phyloP scores from a whole-genome alignment of 64 coral and sea anemone species.

The Porites australiensis region DNA sequence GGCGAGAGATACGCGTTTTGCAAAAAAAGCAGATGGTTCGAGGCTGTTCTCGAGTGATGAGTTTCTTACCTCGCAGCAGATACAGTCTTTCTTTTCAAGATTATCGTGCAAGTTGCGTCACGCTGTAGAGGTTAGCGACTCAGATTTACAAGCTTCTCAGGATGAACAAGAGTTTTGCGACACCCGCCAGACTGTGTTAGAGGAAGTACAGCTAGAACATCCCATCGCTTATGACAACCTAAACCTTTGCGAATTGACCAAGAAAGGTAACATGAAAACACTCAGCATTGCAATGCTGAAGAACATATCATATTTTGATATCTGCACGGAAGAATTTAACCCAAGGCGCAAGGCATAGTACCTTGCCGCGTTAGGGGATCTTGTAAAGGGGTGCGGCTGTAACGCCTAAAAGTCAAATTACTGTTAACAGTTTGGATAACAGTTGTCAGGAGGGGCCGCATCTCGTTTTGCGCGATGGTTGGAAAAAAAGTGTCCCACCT shows the following conservation, averaged over 20 bases:
- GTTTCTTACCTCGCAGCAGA: constrained; percentile 61
- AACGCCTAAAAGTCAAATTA: no score
- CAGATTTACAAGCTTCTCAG: constrained; percentile 12
- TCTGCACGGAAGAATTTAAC: constrained; percentile 22
- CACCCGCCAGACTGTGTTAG: background rate
- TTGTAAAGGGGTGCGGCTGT: constrained; percentile 32
- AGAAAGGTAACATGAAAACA: constrained; percentile 4
- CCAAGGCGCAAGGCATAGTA: constrained; percentile 37
- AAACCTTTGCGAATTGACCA: constrained; percentile 34
- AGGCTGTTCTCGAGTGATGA: constrained; percentile 54
- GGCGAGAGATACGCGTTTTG: constrained; percentile 38
- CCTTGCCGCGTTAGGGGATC: constrained; percentile 9
- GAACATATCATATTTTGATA: constrained; percentile 39
- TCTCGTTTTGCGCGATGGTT: no score
- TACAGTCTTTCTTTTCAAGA: constrained; percentile 72
- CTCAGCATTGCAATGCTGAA: constrained; percentile 40
- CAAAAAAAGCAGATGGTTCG: constrained; percentile 21
- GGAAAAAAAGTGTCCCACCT: no score
- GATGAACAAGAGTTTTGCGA: constrained; percentile 32
- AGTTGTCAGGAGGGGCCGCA: no score
- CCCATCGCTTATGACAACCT: constrained; percentile 37
- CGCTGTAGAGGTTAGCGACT: background rate
- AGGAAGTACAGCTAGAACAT: constrained; percentile 41
- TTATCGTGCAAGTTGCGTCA: constrained; percentile 63
- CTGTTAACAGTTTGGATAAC: no score